phyloP scores from a whole-genome alignment of 2,113 vertebrate species.

The Ciconia boyciana region DNA sequence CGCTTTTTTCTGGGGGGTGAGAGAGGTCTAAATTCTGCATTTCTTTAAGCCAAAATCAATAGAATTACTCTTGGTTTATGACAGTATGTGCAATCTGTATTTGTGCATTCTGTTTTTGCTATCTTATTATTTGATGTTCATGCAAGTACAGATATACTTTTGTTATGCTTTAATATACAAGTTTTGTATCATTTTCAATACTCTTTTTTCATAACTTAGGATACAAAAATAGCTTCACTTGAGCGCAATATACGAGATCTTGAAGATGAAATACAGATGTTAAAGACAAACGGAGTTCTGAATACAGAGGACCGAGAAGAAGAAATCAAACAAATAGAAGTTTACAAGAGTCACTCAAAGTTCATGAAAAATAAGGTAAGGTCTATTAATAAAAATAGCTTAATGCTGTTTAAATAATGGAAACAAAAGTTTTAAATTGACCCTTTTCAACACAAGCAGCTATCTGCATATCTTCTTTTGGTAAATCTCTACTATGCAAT shows the following conservation, averaged over 20 bases:
- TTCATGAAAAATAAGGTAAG: slow-evolving; percentile 99
- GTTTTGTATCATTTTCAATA: neutral
- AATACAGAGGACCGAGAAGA: slow-evolving; percentile 96
- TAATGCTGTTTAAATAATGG: slow-evolving; percentile 7
- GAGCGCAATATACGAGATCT: slow-evolving; percentile 98
- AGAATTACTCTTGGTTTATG: neutral
- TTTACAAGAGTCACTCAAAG: slow-evolving; percentile 99
- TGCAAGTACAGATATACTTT: neutral
- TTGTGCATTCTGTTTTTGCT: neutral
- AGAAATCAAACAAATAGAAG: slow-evolving; percentile 99
- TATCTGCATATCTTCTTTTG: neutral
- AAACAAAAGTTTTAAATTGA: neutral
- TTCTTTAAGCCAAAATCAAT: neutral
- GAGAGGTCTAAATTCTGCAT: neutral
- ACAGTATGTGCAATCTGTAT: neutral
- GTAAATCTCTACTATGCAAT: neutral
- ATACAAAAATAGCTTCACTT: slow-evolving; percentile 98
- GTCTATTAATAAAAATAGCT: slow-evolving; percentile 27
- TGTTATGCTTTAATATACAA: neutral
- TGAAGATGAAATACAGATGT: slow-evolving; percentile 99
- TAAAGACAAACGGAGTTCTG: slow-evolving; percentile 95
- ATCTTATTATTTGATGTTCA: neutral
- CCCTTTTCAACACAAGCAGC: neutral
- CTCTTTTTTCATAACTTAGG: slow-evolving; percentile 76
- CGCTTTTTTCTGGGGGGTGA: neutral